Evolutionary conservation across 2,797 vertebrate genomes (phyloP).

Genomic region (Triplophysa bombifrons): DNA sequence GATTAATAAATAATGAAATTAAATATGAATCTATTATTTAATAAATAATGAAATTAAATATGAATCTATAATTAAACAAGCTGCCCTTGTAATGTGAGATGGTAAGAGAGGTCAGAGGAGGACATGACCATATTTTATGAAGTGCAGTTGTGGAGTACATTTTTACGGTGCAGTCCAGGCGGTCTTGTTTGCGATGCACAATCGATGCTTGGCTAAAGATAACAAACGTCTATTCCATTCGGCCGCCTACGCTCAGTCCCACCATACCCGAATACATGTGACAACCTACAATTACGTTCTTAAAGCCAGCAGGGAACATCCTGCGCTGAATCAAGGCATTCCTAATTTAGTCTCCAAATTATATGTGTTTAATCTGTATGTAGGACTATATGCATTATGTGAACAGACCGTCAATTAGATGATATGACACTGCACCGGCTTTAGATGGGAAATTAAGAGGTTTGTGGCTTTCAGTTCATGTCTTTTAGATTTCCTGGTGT

Average conservation of each 20-base stretch:
- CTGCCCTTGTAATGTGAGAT: not conserved
- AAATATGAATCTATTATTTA: too few species aligned
- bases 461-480: not conserved
- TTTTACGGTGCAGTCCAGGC: slow-evolving; percentile 22
- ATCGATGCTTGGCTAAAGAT: slow-evolving; percentile 31
- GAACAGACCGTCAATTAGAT: not conserved
- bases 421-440: slow-evolving; percentile 15
- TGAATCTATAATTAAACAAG: too few species aligned
- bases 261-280: slow-evolving; percentile 3
- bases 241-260: not conserved
- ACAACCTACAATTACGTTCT: slow-evolving; percentile 44
- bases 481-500: not conserved
- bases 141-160: not conserved
- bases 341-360: slow-evolving; percentile 36
- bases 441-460: not conserved
- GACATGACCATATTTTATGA: not conserved
- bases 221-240: slow-evolving; percentile 1
- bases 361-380: slow-evolving; percentile 3
- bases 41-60: not conserved
- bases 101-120: not conserved
- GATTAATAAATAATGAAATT: not conserved
- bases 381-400: slow-evolving; percentile 8
- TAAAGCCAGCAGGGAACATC: not conserved
- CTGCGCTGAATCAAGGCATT: slow-evolving; percentile 15
- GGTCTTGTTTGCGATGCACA: slow-evolving; percentile 22